These are phyloP conservation scores for Scaptodrosophila lebanonensis DNA, from an alignment of 1,140 invertebrate species.

Conservation along the genomic window DNA sequence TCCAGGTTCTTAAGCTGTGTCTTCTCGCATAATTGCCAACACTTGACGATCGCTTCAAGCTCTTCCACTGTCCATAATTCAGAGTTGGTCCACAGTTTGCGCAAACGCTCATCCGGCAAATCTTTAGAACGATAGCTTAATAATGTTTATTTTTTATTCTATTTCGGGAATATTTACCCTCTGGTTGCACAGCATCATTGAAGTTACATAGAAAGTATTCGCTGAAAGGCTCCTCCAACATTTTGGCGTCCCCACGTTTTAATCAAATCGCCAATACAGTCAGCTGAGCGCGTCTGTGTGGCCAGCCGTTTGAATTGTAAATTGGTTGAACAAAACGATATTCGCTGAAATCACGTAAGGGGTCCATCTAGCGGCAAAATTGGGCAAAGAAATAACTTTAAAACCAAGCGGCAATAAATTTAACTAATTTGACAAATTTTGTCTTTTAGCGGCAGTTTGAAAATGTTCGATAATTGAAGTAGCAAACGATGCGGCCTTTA, in stretches of 20 bases:
- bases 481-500: too few relatives aligned
- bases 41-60: constrained; percentile 16
- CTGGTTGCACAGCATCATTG: constrained; percentile 32
- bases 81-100: constrained; percentile 30
- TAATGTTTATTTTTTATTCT: not conserved
- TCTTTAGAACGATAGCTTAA: not conserved
- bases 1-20: not conserved
- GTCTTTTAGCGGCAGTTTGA: too few relatives aligned
- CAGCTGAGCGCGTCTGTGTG: too few relatives aligned
- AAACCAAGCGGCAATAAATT: too few relatives aligned
- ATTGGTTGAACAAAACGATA: too few relatives aligned
- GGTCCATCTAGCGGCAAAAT: too few relatives aligned
- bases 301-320: too few relatives aligned
- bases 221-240: constrained; percentile 32
- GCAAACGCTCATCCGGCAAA: constrained; percentile 33
- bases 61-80: constrained; percentile 44
- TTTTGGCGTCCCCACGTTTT: constrained; percentile 19
- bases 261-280: too few relatives aligned
- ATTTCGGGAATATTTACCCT: constrained; percentile 7
- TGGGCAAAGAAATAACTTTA: too few relatives aligned
- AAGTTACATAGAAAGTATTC: constrained; percentile 59
- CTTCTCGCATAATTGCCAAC: constrained; percentile 21
- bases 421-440: too few relatives aligned
- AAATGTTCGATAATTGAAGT: too few relatives aligned
- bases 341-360: too few relatives aligned